These are phyloP conservation scores for Hybos culiciformis DNA, from an alignment of 2,888 invertebrate genomes.

Conservation along the genomic window DNA sequence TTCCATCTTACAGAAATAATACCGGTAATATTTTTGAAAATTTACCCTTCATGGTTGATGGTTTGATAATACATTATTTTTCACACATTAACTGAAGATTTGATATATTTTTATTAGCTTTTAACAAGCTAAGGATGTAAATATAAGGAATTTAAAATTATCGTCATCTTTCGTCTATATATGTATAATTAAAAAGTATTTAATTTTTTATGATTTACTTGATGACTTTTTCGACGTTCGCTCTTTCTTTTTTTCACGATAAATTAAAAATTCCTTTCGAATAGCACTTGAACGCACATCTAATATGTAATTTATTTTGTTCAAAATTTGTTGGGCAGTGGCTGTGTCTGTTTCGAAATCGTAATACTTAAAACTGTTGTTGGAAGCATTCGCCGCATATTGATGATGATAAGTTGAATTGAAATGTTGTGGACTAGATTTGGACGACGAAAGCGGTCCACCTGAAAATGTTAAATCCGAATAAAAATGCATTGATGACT, in stretches of 20 bases:
- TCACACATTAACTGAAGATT: no score
- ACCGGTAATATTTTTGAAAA: no score
- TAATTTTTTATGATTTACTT: no score
- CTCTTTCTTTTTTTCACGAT: slow-evolving; percentile 43
- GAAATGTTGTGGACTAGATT: slow-evolving; percentile 28
- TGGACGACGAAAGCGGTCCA: slow-evolving; percentile 17
- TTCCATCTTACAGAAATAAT: no score
- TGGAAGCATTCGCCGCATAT: slow-evolving; percentile 12
- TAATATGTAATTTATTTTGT: slow-evolving; percentile 75
- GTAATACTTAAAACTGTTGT: slow-evolving; percentile 62
- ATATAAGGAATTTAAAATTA: no score
- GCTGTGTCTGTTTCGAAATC: slow-evolving; percentile 73
- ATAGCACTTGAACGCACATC: slow-evolving; percentile 67
- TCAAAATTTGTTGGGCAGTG: slow-evolving; percentile 68
- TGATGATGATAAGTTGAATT: slow-evolving; percentile 17
- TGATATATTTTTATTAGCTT: no score
- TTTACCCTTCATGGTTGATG: no score
- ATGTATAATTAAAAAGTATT: no score
- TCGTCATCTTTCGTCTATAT: no score
- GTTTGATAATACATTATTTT: no score
- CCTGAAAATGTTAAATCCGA: slow-evolving; percentile 14
- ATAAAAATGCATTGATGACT: slow-evolving; percentile 14
- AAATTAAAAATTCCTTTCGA: slow-evolving; percentile 66
- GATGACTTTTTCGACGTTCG: slow-evolving; percentile 14
- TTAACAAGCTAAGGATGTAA: no score